phyloP scores from a whole-genome alignment of 2,797 vertebrate species.

The Emys orbicularis region DNA sequence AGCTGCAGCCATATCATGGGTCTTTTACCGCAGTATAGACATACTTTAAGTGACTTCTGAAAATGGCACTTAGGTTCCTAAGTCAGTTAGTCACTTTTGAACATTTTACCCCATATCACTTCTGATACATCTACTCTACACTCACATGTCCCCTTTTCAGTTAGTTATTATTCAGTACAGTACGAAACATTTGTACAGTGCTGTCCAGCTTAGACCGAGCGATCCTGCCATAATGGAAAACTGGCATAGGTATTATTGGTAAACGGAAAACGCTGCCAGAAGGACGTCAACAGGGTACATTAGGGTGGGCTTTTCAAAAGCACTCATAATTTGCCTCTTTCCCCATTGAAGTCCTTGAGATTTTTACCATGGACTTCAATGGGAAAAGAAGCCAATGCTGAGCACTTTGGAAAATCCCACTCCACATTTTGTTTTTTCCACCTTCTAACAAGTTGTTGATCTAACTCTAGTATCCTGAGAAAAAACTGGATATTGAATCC shows the following conservation, averaged over 20 bases:
- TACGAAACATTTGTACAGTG: not conserved
- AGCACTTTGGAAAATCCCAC: not conserved
- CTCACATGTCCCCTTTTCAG: not conserved
- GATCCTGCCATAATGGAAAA: not conserved
- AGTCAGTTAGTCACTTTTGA: not conserved
- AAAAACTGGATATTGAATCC: not conserved
- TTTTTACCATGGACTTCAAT: not conserved
- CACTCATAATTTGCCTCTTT: not conserved
- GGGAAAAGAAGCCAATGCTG: not conserved
- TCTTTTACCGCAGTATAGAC: not conserved
- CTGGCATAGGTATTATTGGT: not conserved
- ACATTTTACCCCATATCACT: not conserved
- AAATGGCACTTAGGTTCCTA: not conserved
- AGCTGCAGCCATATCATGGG: not conserved
- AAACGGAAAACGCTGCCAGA: not conserved
- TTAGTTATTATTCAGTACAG: not conserved
- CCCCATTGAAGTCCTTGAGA: not conserved
- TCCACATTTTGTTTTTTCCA: not conserved
- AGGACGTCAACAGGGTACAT: not conserved
- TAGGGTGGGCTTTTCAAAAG: not conserved
- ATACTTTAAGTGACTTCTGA: not conserved
- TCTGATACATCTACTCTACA: not conserved
- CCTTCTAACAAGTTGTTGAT: rapidly evolving
- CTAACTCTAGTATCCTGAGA: not conserved
- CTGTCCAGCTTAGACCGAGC: not conserved